Conservation (phyloP, 2,113 vertebrate species). For the Chloebia gouldiae region DNA sequence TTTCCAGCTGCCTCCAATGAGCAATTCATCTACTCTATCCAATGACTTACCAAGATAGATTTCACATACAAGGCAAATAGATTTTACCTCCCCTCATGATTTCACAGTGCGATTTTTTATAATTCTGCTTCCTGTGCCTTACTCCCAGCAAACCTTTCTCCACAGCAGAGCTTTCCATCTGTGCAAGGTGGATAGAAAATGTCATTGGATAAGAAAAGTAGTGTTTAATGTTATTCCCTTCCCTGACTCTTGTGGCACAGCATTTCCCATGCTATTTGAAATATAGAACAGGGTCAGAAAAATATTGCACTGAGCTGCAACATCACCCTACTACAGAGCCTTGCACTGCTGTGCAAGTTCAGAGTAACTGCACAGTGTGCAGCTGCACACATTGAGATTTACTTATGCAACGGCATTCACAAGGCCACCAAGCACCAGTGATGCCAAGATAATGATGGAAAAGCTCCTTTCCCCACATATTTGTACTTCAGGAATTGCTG, state of each 20-base stretch:
- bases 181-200: background rate
- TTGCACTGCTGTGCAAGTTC: rapidly evolving
- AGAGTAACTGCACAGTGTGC: background rate
- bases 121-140: background rate
- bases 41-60: slow-evolving; percentile 43
- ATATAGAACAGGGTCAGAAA: background rate
- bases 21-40: slow-evolving; percentile 37
- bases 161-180: background rate
- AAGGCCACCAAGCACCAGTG: rapidly evolving
- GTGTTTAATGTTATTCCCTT: background rate
- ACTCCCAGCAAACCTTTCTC: background rate
- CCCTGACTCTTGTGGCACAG: background rate
- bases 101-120: background rate
- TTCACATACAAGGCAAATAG: slow-evolving; percentile 31
- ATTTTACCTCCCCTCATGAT: slow-evolving; percentile 1
- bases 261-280: background rate
- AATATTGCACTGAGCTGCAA: background rate
- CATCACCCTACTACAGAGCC: rapidly evolving
- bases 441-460: background rate
- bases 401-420: rapidly evolving
- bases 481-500: background rate
- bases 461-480: rapidly evolving
- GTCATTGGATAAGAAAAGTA: background rate
- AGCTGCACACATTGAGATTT: rapidly evolving
- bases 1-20: slow-evolving; percentile 48